Evolutionary conservation across 2,888 invertebrate species (phyloP).

Genomic region (Cenopis cana): DNA sequence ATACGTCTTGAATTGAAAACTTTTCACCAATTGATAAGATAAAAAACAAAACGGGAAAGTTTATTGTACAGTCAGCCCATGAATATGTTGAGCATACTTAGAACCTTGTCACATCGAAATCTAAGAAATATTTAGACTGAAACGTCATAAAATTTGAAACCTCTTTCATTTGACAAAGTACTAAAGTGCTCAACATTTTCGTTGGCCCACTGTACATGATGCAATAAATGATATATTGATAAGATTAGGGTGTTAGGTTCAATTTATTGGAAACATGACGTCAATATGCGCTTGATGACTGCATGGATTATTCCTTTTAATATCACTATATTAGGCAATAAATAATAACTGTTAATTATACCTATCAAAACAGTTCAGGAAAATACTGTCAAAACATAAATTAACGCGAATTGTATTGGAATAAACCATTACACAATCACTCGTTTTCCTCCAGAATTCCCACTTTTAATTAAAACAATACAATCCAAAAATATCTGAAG

Average conservation of each 20-base stretch:
- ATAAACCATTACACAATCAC: neutral
- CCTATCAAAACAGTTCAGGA: neutral
- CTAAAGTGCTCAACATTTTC: too few species aligned
- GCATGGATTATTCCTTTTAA: neutral
- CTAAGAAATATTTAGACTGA: too few species aligned
- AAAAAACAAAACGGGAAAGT: too few species aligned
- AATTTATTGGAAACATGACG: conserved; percentile 33
- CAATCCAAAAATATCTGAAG: conserved; percentile 36
- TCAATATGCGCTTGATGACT: neutral
- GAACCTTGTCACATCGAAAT: too few species aligned
- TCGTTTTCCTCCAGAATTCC: conserved; percentile 30
- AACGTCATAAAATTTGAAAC: too few species aligned
- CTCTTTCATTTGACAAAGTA: too few species aligned
- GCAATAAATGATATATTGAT: conserved; percentile 16
- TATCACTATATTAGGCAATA: neutral
- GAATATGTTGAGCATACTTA: too few species aligned
- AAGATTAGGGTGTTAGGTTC: conserved; percentile 18
- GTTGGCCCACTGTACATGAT: too few species aligned
- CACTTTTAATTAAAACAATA: conserved; percentile 41
- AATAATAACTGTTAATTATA: neutral
- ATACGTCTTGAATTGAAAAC: too few species aligned
- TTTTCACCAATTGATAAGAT: too few species aligned
- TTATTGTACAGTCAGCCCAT: too few species aligned
- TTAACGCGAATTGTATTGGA: neutral
- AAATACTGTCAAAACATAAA: neutral